Percentiles rank a stretch among this genome's conserved stretches.
Evolutionary conservation across 2,113 vertebrate genomes (phyloP).

Genomic region (Caranx melampygus): DNA sequence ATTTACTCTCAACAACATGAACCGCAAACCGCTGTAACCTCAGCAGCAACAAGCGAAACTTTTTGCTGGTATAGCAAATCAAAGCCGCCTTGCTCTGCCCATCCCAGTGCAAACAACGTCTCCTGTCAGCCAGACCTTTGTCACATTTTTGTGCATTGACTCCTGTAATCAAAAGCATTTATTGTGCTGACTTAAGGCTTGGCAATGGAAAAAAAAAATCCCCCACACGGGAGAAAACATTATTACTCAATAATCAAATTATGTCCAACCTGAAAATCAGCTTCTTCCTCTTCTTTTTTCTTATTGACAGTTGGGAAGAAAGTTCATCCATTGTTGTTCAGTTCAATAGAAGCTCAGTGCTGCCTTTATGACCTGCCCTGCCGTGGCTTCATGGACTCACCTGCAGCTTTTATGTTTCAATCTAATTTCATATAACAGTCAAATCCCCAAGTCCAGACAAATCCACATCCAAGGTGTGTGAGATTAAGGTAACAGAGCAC

Average conservation of each 20-base stretch:
- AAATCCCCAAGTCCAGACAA: background rate
- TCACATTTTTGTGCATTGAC: background rate
- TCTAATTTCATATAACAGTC: background rate
- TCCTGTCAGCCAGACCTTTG: slow-evolving; percentile 4
- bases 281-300: background rate
- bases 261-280: slow-evolving; percentile 30
- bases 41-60: background rate
- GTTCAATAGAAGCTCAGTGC: background rate
- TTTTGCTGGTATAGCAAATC: background rate
- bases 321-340: slow-evolving; percentile 1
- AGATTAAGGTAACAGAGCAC: no score
- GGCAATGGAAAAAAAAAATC: background rate
- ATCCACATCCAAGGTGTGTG: no score
- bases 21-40: slow-evolving; percentile 33
- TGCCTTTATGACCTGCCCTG: background rate
- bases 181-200: background rate
- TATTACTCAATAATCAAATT: background rate
- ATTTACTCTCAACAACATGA: background rate
- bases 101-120: background rate
- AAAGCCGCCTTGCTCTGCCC: background rate
- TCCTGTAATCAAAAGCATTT: background rate
- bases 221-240: background rate
- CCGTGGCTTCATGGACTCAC: background rate
- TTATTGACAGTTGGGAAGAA: background rate
- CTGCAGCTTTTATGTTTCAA: no score